These are phyloP conservation scores for Bufo gargarizans DNA, from an alignment of 2,113 vertebrate species.

Conservation along the genomic window DNA sequence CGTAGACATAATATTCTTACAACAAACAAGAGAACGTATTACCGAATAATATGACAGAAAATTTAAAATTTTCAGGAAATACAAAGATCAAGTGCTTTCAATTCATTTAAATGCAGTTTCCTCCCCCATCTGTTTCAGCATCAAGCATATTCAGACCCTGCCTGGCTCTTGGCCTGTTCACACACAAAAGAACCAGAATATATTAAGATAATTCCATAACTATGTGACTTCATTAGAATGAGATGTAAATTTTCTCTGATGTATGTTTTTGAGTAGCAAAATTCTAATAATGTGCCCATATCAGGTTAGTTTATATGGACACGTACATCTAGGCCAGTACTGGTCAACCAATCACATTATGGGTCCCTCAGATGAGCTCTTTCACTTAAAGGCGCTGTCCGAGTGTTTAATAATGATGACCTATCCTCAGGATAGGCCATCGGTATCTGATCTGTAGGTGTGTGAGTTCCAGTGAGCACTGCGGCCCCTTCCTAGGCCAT, in stretches of 20 bases:
- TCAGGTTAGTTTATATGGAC: too few species aligned
- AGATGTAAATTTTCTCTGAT: neutral
- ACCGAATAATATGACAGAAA: neutral
- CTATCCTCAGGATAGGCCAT: too few species aligned
- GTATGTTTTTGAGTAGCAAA: neutral
- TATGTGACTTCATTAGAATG: neutral
- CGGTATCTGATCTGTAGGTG: too few species aligned
- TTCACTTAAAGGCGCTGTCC: too few species aligned
- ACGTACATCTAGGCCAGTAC: neutral
- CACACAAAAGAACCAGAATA: constrained; percentile 5
- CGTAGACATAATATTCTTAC: neutral
- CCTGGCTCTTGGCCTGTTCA: constrained; percentile 4
- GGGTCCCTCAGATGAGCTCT: neutral
- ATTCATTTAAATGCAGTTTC: constrained; percentile 1
- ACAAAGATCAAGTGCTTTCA: neutral
- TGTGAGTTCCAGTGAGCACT: too few species aligned
- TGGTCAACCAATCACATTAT: neutral
- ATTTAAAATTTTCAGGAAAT: neutral
- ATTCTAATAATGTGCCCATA: too few species aligned
- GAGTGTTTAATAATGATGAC: too few species aligned
- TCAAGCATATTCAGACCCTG: constrained; percentile 13
- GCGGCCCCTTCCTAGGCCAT: too few species aligned
- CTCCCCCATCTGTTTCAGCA: constrained; percentile 37
- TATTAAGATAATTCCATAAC: neutral
- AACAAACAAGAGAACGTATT: neutral